Conservation (phyloP, 2,113 vertebrate species). For the Podarcis raffonei region DNA sequence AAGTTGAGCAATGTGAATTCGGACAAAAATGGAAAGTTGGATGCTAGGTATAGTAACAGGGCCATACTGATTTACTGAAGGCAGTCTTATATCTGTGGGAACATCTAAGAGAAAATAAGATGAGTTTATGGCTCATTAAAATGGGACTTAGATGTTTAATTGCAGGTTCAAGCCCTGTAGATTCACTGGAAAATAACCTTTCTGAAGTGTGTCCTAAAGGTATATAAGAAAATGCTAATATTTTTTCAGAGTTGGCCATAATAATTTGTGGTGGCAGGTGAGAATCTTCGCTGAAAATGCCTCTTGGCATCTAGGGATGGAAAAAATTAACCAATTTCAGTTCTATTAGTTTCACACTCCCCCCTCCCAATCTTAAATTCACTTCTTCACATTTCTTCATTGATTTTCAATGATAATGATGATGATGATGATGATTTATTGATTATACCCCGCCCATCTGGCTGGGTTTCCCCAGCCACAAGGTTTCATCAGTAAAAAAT, state of each 20-base stretch:
- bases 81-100: background rate
- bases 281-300: background rate
- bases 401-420: too few relatives aligned
- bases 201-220: background rate
- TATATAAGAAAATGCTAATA: background rate
- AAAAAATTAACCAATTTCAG: too few relatives aligned
- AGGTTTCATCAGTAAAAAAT: too few relatives aligned
- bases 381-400: too few relatives aligned
- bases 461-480: too few relatives aligned
- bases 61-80: background rate
- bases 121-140: background rate
- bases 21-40: background rate
- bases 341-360: too few relatives aligned
- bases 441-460: too few relatives aligned
- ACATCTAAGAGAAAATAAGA: background rate
- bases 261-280: background rate
- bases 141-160: background rate
- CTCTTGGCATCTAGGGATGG: background rate
- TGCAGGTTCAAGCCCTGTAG: background rate
- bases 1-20: background rate
- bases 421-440: too few relatives aligned
- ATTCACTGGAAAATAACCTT: background rate
- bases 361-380: too few relatives aligned
- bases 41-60: background rate
- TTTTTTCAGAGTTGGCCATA: background rate